Evolutionary conservation across 2,888 invertebrate genomes (phyloP), one percentile per base, ranked within the genome.

Genomic region (Camptogramma bilineatum): DNA sequence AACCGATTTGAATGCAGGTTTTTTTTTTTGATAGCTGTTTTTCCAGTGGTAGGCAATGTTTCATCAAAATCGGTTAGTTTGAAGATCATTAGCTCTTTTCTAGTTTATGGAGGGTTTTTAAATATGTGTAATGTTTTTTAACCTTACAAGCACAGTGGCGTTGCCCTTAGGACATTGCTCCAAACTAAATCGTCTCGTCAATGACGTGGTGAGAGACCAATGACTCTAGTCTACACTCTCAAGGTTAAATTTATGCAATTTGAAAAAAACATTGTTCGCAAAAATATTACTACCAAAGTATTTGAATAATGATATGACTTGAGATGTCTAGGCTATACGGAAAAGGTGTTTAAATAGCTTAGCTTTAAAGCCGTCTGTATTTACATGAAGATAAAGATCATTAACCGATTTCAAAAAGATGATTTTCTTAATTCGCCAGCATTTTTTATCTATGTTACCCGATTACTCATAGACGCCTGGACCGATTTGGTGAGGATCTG

Each of bases 101-200:
- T n/a, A n/a, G n/a, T n/a, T n/a, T n/a, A n/a, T n/a, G n/a, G n/a
- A n/a, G n/a, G n/a, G n/a, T n/a, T n/a, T n/a, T n/a, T n/a, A n/a
- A n/a, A n/a, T n/a, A n/a, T n/a, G n/a, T n/a, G n/a, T n/a, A 44
- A 16, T 44, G 44, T 44, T 13, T 39, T 13, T 39, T 44, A 44
- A 53, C 63, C 63, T 63, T 47, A 10, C 21, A 39, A 51, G 44
- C 16, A 16, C 16, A 24, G 47, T 31, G 44, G 60, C 60, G 13
- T 56, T 64, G 60, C 60, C 56, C 64, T 64, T 52, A 64, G 64
- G 55, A 51, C 64, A 17, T 28, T 68, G 61, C 50, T 62, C 54
- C 51, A 60, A 54, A 66, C 52, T 56, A 18, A 58, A 62, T 55
- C 52, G 58, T 47, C 55, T 59, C 52, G 17, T 39, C 51, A 64